Base-by-base conservation (phyloP, 2,113 vertebrate genomes). In the Myotis yumanensis region DNA sequence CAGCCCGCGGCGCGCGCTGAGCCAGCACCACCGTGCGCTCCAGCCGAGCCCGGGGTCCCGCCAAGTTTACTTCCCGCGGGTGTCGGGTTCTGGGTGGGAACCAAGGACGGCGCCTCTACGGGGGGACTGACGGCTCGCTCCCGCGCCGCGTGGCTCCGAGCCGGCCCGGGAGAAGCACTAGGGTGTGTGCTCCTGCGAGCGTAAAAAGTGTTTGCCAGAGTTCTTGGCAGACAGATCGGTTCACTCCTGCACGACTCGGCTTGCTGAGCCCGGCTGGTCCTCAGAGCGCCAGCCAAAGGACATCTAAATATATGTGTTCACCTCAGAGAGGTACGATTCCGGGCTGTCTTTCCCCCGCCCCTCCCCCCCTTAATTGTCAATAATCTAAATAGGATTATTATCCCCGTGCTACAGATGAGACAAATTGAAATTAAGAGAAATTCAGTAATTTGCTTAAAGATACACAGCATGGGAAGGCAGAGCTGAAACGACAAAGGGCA, bases 251-350 rank as follows among this genome's bases (percentile, higher is more conserved):
- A 11, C 6, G 4, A 25, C 51, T 32, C 22, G 73, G 72, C 62
- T 59, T 20, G 12, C n/a, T 5, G 46, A 62, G 66, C 82, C 68
- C 8, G 2, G 62, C 68, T 43, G 40, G 51, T 79, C 85, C 32
- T 9, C 20, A n/a, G 54, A 64, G 12, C 4, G 86, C 72, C 35
- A 43, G 82, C 30, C 82, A 95, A 76, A 89, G 75, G 66, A 4
- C 73, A 40, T 77, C 93, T 83, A 79, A 91, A 92, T 93, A 90
- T 80, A 80, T 73, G 54, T 54, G 30, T 64, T 43, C 72, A 16
- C 72, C 17, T 92, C 81, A 30, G 17, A 14, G 37, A 75, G 32
- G 15, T 84, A 16, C 7, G 79, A 52, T 43, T 82, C 54, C 17
- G 2, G n/a, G 77, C 46, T 72, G 52, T 35, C 71, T 4, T 79